phyloP scores from a whole-genome alignment of 1,140 invertebrate species.

The Tigriopus japonicus region DNA sequence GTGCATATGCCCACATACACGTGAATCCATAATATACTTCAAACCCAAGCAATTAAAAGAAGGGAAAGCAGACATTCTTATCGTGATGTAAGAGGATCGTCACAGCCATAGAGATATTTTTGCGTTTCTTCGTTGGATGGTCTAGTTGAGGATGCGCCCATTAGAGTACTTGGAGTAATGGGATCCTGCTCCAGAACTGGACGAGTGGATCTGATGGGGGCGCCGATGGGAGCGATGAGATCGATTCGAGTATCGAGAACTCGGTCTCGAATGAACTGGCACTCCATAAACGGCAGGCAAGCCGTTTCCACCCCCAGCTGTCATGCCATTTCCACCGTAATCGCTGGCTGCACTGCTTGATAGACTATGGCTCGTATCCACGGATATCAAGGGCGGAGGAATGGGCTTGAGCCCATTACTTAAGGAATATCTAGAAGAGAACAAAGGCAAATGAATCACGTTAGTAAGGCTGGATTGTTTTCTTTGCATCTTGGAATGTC shows the following conservation, averaged over 20 bases:
- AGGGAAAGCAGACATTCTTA: too few relatives aligned
- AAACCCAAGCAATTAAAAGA: too few relatives aligned
- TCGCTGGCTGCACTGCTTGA: not conserved
- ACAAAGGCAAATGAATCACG: not conserved
- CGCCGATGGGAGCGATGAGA: not conserved
- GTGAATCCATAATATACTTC: too few relatives aligned
- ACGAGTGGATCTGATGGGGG: not conserved
- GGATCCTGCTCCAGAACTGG: not conserved
- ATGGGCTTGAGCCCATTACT: slow-evolving; percentile 5
- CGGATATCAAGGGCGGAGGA: slow-evolving; percentile 10
- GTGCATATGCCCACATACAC: too few relatives aligned
- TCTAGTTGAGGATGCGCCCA: slow-evolving; percentile 6
- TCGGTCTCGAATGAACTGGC: slow-evolving; percentile 8
- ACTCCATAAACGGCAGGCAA: slow-evolving; percentile 9
- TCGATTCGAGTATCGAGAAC: slow-evolving; percentile 4
- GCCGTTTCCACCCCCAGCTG: not conserved
- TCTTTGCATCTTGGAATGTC: not conserved
- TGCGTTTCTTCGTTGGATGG: not conserved
- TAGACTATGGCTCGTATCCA: slow-evolving; percentile 4
- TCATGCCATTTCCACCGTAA: not conserved
- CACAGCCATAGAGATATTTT: not conserved
- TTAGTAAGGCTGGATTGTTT: not conserved
- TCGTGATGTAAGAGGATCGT: too few relatives aligned
- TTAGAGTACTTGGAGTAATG: slow-evolving; percentile 13
- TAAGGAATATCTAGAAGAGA: not conserved